A percentile compares a stretch with the other conserved stretches of the same genome.
Conservation (phyloP, 2,113 vertebrate genomes). For the Oryzias melastigma region DNA sequence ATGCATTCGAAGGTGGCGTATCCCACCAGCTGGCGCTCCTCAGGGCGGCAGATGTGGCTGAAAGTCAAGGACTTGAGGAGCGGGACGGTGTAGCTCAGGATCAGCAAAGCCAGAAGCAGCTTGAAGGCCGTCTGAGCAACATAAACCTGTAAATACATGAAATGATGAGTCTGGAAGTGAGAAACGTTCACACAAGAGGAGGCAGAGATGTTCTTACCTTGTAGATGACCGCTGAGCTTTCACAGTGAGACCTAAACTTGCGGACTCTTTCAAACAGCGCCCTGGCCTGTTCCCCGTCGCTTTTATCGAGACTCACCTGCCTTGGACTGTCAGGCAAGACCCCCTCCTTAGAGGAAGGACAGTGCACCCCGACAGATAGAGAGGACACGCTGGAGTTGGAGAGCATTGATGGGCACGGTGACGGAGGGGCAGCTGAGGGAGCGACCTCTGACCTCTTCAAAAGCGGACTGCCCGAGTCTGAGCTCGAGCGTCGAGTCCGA, state of each 20-base stretch:
- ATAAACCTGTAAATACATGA: constrained; percentile 72
- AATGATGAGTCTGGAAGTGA: too few species aligned
- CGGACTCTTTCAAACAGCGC: constrained; percentile 83
- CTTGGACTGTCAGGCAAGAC: constrained; percentile 36
- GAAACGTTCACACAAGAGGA: not conserved
- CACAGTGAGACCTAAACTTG: constrained; percentile 78
- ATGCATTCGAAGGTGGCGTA: constrained; percentile 78
- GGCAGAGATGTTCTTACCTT: constrained; percentile 58
- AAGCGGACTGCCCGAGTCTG: constrained; percentile 69
- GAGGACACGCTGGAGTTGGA: constrained; percentile 49
- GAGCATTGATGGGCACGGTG: constrained; percentile 58
- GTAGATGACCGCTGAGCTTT: constrained; percentile 79
- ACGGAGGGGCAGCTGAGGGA: constrained; percentile 40
- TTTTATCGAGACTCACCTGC: constrained; percentile 71
- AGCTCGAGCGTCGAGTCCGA: constrained; percentile 42
- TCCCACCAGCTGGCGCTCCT: constrained; percentile 66
- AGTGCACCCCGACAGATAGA: not conserved
- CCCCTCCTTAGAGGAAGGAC: constrained; percentile 12
- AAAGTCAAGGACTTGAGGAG: constrained; percentile 76
- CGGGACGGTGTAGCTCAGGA: constrained; percentile 77
- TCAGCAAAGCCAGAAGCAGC: constrained; percentile 67
- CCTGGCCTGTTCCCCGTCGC: constrained; percentile 80
- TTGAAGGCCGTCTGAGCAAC: constrained; percentile 79
- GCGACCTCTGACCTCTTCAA: constrained; percentile 39
- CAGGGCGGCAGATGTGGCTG: constrained; percentile 71